Evolutionary conservation across 2,113 vertebrate species (phyloP).

Genomic region (Tricholaema leucomelas): DNA sequence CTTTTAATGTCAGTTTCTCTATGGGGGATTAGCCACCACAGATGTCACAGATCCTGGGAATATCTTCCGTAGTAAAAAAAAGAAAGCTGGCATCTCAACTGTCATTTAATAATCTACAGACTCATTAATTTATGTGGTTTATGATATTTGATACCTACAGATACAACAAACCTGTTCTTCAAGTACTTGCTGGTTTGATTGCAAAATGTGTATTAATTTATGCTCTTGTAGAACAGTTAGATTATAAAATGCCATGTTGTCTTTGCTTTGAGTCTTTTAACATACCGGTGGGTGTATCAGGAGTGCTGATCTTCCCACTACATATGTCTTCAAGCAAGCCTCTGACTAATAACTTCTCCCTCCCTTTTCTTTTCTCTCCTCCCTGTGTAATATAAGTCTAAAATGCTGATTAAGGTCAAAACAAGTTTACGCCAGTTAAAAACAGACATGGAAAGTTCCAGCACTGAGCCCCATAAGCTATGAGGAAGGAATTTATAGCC

Average conservation of each 20-base stretch:
- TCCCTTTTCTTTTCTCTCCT: not conserved
- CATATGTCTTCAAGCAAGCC: not conserved
- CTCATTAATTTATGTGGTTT: slow-evolving; percentile 55
- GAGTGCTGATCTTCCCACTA: not conserved
- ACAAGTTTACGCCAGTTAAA: slow-evolving; percentile 65
- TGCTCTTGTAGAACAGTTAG: slow-evolving; percentile 34
- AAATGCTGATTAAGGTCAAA: slow-evolving; percentile 64
- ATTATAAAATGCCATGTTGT: slow-evolving; percentile 5
- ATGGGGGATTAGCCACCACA: slow-evolving; percentile 73
- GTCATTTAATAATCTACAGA: slow-evolving; percentile 67
- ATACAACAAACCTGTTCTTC: slow-evolving; percentile 43
- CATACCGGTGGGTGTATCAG: not conserved
- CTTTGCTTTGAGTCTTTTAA: slow-evolving; percentile 24
- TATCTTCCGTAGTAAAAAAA: slow-evolving; percentile 74
- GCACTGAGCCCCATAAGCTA: slow-evolving; percentile 42
- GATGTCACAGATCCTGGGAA: slow-evolving; percentile 80
- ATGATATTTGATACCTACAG: slow-evolving; percentile 50
- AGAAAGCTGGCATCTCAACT: slow-evolving; percentile 68
- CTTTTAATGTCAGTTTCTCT: slow-evolving; percentile 78
- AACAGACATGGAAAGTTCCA: slow-evolving; percentile 68
- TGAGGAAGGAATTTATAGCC: slow-evolving; percentile 63
- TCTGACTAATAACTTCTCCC: not conserved
- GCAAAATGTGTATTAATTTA: slow-evolving; percentile 35
- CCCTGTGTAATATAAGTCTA: slow-evolving; percentile 9
- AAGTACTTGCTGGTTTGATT: slow-evolving; percentile 19